Base-by-base conservation (phyloP, 2,113 vertebrate species). In the Gorsachius goisagi region DNA sequence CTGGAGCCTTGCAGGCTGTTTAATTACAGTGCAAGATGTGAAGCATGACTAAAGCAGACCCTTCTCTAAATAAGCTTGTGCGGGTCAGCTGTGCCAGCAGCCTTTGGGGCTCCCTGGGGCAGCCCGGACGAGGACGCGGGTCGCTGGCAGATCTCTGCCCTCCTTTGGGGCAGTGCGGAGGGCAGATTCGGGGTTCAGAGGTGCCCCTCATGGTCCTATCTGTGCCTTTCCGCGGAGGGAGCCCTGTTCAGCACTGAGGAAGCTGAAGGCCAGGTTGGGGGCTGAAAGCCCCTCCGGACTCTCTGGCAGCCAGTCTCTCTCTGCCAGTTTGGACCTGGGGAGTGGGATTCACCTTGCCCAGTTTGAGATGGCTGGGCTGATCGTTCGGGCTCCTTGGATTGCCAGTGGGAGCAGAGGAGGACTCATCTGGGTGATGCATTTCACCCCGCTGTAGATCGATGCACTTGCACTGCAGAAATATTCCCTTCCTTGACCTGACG, bases 21-120 rank as follows among this genome's bases (percentile, higher is more conserved):
- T 95, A 93, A 94, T 94, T 94, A 94, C 90, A 94, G 86, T 14
- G 73, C 92, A 92, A n/a, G 86, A 68, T 59, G 64, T 26, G 83
- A 92, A 85, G 88, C 2, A 1, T 76, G 92, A 30, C 75, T 59
- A 12, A 37, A 88, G 45, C 72, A 23, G 28, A 9, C 2, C 55
- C 30, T 44, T 44, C 66, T 76, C 81, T 27, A n/a, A n/a, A 52
- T 44, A 44, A 60, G 5, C 77, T 75, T 2, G 1, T 64, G 59
- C 3, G 0, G 15, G 6, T 28, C 0, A 7, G 47, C 72, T 35
- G 41, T 60, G 5, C 4, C 23, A 0, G 78, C 28, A 1, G 26
- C 82, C 30, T 19, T 0, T 3, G 3, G 75, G 50, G 82, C 52
- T 52, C 41, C 20, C 23, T 0, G 1, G 26, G 9, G 24, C 49